Evolutionary conservation across 1,140 invertebrate species (phyloP), one percentile per base, ranked within the genome.

Genomic region (Drosophila ercepeae): DNA sequence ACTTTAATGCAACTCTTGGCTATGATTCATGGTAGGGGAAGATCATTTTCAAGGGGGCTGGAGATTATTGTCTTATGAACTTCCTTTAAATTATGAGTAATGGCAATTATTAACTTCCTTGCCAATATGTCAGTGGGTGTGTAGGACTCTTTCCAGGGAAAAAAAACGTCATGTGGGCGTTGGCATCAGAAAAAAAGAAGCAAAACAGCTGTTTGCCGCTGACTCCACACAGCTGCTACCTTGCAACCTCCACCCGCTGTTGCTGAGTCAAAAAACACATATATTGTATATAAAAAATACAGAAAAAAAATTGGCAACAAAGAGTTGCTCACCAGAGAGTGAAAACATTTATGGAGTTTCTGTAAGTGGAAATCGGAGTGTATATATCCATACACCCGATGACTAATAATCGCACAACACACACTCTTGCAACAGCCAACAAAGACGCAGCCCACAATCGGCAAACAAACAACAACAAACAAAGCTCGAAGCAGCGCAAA

Each of bases 141-240:
- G 36, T 39, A 32, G 29, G 29, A 32, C 29, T 32, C 11, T 32
- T 32, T 32, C 8, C 27, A 29, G 27, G 7, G 8, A 29, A 29
- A 7, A 29, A 8, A 2, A 2, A 32, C 29, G 52, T 36, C 58
- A 65, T 73, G 82, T 84, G 76, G 79, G 79, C 81, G 79, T 84
- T 84, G 81, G 59, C 14, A 53, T 1, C 27, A 63, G 41, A 4
- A 13, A 50, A 65, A 42, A 46, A 61, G 60, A 68, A 71, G 44
- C 34, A 55, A 84, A 86, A 83, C 79, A 83, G 79, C 79, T 83
- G 79, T 86, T 79, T 53, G 9, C 51, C 55, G 45, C 53, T 36
- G 68, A 72, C 58, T 75, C 63, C 59, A 36, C 50, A 51, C 54
- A 55, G 42, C 59, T 65, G 68, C 45, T 44, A 13, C 21, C 13